Conservation (phyloP, 2,888 invertebrate genomes). For the Rotaria sp. region DNA sequence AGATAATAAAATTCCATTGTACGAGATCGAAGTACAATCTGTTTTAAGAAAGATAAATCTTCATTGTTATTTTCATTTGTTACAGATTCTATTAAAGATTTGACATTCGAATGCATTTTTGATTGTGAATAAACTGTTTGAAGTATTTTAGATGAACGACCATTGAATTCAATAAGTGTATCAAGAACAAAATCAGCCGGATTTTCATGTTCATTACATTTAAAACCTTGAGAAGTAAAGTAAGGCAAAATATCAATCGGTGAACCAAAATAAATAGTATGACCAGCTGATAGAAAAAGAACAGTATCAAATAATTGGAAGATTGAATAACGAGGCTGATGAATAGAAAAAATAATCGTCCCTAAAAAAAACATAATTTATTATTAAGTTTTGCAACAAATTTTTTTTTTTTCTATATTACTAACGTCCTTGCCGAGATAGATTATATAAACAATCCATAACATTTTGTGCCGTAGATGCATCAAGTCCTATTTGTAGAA, state of each 20-base stretch:
- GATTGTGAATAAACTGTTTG: too few species aligned
- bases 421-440: background rate
- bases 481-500: conserved; percentile 47
- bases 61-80: too few species aligned
- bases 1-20: background rate
- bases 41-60: background rate
- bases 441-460: conserved; percentile 46
- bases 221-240: background rate
- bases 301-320: conserved; percentile 47
- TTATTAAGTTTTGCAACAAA: conserved; percentile 36
- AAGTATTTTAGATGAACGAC: too few species aligned
- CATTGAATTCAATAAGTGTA: too few species aligned
- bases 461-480: conserved; percentile 54
- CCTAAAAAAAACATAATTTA: conserved; percentile 47
- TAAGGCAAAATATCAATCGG: conserved; percentile 33
- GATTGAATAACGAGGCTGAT: background rate
- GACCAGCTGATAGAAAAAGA: conserved; percentile 49
- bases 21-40: background rate
- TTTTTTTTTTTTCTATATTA: background rate
- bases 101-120: too few species aligned
- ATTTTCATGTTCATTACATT: background rate
- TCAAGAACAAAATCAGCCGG: background rate
- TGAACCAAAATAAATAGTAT: conserved; percentile 51
- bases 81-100: too few species aligned
- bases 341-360: conserved; percentile 54